Conservation (phyloP, 2,888 invertebrate genomes). For the Agelastica alni region DNA sequence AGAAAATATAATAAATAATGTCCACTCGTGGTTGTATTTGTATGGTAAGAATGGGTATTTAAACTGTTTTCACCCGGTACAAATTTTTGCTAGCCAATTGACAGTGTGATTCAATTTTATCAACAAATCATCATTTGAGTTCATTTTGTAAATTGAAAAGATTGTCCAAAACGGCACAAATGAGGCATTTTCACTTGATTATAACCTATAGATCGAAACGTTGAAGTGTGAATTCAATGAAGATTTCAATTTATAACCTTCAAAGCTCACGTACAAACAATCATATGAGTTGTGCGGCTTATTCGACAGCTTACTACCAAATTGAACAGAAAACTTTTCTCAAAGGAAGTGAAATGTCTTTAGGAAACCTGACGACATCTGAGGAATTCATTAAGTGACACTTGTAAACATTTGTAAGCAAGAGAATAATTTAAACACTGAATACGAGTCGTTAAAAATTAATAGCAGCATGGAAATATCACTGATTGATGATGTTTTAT, state of each 20-base stretch:
- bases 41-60: too few relatives aligned
- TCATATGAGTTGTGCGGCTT: constrained; percentile 32
- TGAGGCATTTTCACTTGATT: constrained; percentile 30
- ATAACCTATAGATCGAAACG: constrained; percentile 25
- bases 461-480: neutral
- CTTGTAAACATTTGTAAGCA: constrained; percentile 12
- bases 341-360: constrained; percentile 18
- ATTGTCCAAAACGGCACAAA: constrained; percentile 17
- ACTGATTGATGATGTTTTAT: too few relatives aligned
- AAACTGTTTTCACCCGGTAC: too few relatives aligned
- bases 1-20: too few relatives aligned
- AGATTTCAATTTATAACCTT: constrained; percentile 41
- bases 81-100: too few relatives aligned
- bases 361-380: constrained; percentile 14
- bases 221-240: constrained; percentile 39
- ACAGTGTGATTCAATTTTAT: too few relatives aligned
- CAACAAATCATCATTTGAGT: too few relatives aligned
- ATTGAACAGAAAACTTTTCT: constrained; percentile 22
- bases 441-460: constrained; percentile 13
- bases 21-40: too few relatives aligned
- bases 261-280: constrained; percentile 41
- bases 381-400: constrained; percentile 16
- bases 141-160: too few relatives aligned
- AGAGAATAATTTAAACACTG: constrained; percentile 8
- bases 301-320: constrained; percentile 26